Percentiles rank a stretch among this genome's conserved stretches.
Evolutionary conservation across 1,140 invertebrate genomes (phyloP).

Genomic region (Cyclargus thomasi): DNA sequence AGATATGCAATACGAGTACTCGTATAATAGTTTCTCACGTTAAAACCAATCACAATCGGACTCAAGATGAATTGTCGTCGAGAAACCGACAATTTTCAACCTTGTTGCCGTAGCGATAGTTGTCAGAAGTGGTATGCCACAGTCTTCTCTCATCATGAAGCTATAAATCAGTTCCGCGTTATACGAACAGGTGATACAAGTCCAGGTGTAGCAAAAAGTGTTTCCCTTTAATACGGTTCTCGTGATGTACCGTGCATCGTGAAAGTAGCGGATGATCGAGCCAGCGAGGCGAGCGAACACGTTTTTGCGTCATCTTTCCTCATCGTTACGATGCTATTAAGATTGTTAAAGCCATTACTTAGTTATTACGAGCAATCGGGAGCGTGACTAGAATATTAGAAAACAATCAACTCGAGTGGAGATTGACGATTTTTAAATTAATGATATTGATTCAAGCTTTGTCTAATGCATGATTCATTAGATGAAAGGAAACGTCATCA

Average conservation of each 20-base stretch:
- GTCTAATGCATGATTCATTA: background rate
- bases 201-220: background rate
- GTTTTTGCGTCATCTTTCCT: constrained; percentile 10
- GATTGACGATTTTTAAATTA: background rate
- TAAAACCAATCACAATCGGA: too few relatives aligned
- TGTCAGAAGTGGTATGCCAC: background rate
- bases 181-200: too few relatives aligned
- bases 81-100: too few relatives aligned
- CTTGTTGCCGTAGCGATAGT: background rate
- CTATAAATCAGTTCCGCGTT: too few relatives aligned
- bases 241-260: background rate
- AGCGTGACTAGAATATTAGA: background rate
- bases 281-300: background rate
- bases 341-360: constrained; percentile 4
- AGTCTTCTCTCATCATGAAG: background rate
- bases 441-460: background rate
- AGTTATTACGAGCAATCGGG: background rate
- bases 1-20: too few relatives aligned
- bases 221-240: background rate
- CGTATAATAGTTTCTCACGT: too few relatives aligned
- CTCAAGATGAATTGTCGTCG: too few relatives aligned
- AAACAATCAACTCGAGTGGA: background rate
- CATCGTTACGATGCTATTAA: background rate
- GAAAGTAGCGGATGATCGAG: constrained; percentile 7
- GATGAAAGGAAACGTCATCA: too few relatives aligned